Percentiles rank a stretch among this genome's conserved stretches.
Conservation (phyloP, 2,113 vertebrate genomes). For the Triplophysa tibetana region DNA sequence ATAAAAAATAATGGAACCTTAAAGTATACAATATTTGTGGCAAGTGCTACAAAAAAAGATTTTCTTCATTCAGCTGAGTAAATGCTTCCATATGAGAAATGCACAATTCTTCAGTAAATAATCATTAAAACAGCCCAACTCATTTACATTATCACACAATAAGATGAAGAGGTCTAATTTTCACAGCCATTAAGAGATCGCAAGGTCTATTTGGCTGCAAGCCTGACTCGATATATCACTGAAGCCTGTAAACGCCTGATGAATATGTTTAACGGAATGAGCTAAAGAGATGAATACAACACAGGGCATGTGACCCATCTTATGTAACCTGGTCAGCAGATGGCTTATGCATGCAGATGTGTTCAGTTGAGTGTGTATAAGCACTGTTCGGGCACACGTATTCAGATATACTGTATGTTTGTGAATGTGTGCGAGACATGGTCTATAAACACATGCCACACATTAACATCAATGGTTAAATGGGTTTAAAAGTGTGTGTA, state of each 20-base stretch:
- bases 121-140: background rate
- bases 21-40: no score
- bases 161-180: background rate
- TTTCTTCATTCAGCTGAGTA: background rate
- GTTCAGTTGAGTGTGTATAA: background rate
- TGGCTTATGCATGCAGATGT: conserved; percentile 32
- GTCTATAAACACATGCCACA: background rate
- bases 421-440: background rate
- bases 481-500: background rate
- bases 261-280: background rate
- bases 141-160: conserved; percentile 11
- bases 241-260: no score
- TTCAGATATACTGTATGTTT: background rate
- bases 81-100: background rate
- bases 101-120: background rate
- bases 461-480: background rate
- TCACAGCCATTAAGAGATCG: background rate
- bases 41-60: background rate
- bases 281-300: conserved; percentile 2
- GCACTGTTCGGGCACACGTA: background rate
- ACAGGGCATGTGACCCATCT: conserved; percentile 17
- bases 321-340: conserved; percentile 36
- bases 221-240: background rate
- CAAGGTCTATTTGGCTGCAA: background rate
- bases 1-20: no score